Evolutionary conservation across 2,888 invertebrate genomes (phyloP).

Genomic region (Atrina japonica): DNA sequence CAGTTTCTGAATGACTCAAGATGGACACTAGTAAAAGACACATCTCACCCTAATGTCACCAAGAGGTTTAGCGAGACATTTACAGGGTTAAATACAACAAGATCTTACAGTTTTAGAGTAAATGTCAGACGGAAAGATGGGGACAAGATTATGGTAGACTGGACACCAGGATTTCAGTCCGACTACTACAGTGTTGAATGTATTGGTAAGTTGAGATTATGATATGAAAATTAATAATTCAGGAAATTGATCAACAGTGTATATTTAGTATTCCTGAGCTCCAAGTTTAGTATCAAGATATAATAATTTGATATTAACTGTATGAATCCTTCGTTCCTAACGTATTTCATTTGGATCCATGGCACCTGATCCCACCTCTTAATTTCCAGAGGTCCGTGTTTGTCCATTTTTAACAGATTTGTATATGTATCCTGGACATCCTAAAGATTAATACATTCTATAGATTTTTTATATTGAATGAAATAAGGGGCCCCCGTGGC

Average conservation of each 20-base stretch:
- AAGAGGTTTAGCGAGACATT: conserved; percentile 3
- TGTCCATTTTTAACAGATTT: no score
- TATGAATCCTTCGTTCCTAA: no score
- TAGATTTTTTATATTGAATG: no score
- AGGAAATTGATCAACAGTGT: neutral
- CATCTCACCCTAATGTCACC: neutral
- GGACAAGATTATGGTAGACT: conserved; percentile 51
- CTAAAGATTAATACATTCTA: no score
- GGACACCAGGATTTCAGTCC: conserved; percentile 46
- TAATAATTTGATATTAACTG: no score
- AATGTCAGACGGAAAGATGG: conserved; percentile 55
- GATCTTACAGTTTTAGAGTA: conserved; percentile 60
- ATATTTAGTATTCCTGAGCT: no score
- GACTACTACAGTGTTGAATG: conserved; percentile 53
- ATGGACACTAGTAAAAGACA: conserved; percentile 8
- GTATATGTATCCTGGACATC: no score
- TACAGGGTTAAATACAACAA: conserved; percentile 49
- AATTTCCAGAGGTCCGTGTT: no score
- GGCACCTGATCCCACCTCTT: no score
- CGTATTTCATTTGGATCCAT: no score
- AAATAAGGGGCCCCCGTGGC: no score
- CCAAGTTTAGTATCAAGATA: no score
- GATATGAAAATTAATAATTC: neutral
- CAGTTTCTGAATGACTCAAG: conserved; percentile 12
- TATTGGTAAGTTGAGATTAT: conserved; percentile 54